Evolutionary conservation across 2,113 vertebrate genomes (phyloP), one percentile per base, ranked within the genome.

Genomic region (Shinisaurus crocodilurus): DNA sequence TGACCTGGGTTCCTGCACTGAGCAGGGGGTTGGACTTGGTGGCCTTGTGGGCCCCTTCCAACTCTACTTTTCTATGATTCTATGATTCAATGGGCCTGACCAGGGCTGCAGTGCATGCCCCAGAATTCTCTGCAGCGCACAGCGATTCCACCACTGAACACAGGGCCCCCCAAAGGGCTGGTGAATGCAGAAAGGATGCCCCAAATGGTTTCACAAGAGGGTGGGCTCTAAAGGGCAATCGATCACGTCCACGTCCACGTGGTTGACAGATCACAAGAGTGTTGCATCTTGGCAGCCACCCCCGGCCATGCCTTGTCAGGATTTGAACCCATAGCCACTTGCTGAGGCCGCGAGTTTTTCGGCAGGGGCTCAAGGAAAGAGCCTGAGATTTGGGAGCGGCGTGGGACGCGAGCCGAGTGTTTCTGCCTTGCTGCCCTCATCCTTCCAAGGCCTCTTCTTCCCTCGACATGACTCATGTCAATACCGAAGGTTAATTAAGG

Each of bases 401-500:
- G 3, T 5, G 34, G 70, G 5, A 25, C 48, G 10, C 20, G 6
- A 20, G 32, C 2, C 25, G 25, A 50, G 37, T 7, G 18, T 27
- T 79, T 74, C 85, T 76, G 50, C 50, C 29, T 63, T n/a, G 45
- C n/a, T 45, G 70, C 48, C 92, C 91, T 87, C 81, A 45, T 93
- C 82, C 92, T 70, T 69, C 75, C 54, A 88, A 40, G 48, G 40
- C 70, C 37, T 69, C 89, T 94, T n/a, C 81, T 63, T 93, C 90
- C 81, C 94, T 94, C 92, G 88, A 92, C 95, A 70, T 95, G 96
- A 96, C 96, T 96, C 96, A 95, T 94, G 93, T 94, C 65, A 93
- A 96, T 94, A 90, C 94, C 85, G 92, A 90, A 96, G 96, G 96
- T 96, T 96, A 96, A 96, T 96, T 96, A 96, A 96, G 96, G 96